Evolutionary conservation across 2,797 vertebrate genomes (phyloP), one percentile per base, ranked within the genome.

Genomic region (Typhlichthys eigenmanni): DNA sequence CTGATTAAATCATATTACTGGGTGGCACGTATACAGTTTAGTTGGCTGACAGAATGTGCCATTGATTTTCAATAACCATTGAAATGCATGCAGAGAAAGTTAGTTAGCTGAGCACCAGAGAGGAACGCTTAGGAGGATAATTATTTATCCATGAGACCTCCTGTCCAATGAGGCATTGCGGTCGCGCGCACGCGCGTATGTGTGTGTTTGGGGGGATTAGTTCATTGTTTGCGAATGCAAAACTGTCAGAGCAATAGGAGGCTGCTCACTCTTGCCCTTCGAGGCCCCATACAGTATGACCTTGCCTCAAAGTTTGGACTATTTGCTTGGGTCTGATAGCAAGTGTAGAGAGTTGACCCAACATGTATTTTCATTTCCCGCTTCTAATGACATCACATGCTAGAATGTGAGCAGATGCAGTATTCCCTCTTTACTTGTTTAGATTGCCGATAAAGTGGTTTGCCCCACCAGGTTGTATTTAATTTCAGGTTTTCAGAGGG

Each of bases 391-490:
- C 58, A 12, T 63, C 51, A 14, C 38, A 38, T 45, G 64, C 13
- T 58, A 52, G 46, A 72, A 72, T 69, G 71, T 48, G 63, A 54
- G 69, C 74, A 47, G 32, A 50, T 16, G 17, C 50, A 14, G 12
- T 55, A 19, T 57, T 67, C 75, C 43, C 48, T 52, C 48, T 68
- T 72, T 68, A 78, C 64, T 78, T 71, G 71, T 80, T 79, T 74
- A 72, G 62, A 38, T 56, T 45, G 64, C 66, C 67, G 76, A 82
- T 80, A 69, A 75, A 83, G 60, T 64, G 54, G 74, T 69, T 81
- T 72, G 75, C 83, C 83, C 82, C 76, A 71, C 74, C 70, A 79
- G 85, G 78, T 71, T 60, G 69, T 77, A 73, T 87, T 81, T 80
- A 75, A 85, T 87, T 82, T 83, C 60, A 84, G 8, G 38, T 62